phyloP scores from a whole-genome alignment of 2,888 invertebrate species.

The Drosophila putrida region DNA sequence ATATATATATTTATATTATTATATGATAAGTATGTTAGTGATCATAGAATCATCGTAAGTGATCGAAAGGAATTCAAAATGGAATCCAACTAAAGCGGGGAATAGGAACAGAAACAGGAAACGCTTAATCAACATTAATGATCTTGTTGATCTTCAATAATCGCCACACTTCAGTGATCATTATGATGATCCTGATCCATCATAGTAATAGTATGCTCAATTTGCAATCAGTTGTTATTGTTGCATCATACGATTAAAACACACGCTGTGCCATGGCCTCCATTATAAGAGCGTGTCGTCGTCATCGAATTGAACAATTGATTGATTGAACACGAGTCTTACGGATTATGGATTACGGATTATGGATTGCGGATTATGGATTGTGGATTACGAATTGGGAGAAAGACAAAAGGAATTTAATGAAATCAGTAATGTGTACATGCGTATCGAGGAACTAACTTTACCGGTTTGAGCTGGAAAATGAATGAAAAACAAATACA shows the following conservation, averaged over 20 bases:
- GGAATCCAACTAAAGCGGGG: not conserved
- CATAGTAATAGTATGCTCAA: slow-evolving; percentile 35
- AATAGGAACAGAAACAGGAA: slow-evolving; percentile 17
- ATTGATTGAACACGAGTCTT: slow-evolving; percentile 52
- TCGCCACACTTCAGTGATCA: slow-evolving; percentile 8
- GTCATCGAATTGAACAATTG: slow-evolving; percentile 31
- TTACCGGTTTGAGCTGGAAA: slow-evolving; percentile 13
- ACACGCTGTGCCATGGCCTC: slow-evolving; percentile 56
- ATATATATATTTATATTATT: no score
- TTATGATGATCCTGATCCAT: slow-evolving; percentile 9
- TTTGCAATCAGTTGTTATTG: slow-evolving; percentile 74
- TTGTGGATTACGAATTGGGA: not conserved
- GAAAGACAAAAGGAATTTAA: not conserved
- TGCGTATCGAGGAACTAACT: slow-evolving; percentile 2
- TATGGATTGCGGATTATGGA: not conserved
- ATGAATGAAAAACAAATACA: not conserved
- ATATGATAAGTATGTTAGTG: not conserved
- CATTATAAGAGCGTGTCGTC: slow-evolving; percentile 22
- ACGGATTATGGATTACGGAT: not conserved
- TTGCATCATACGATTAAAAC: slow-evolving; percentile 63
- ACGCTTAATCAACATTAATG: not conserved
- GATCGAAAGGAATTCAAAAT: not conserved
- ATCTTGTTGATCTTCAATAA: slow-evolving; percentile 12
- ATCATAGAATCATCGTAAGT: not conserved
- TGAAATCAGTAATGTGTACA: not conserved